Evolutionary conservation across 2,113 vertebrate species (phyloP).

Genomic region (Trogon melanurus): DNA sequence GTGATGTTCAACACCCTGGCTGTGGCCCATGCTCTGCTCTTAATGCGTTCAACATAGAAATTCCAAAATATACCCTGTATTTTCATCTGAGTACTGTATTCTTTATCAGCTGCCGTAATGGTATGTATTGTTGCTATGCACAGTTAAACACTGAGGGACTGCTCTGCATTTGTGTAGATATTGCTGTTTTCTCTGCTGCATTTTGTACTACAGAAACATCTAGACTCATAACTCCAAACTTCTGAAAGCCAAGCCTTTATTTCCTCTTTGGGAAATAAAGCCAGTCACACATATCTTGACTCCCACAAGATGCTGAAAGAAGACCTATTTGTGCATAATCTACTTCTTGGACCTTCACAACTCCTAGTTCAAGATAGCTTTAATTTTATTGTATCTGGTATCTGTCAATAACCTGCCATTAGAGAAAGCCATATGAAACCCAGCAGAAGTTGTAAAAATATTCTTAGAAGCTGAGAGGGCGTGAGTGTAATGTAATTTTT

Average conservation of each 20-base stretch:
- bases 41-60: not conserved
- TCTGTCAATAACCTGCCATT: not conserved
- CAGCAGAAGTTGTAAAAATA: not conserved
- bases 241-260: not conserved
- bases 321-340: not conserved
- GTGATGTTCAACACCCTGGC: not conserved
- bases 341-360: accelerated
- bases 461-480: not conserved
- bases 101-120: not conserved
- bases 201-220: not conserved
- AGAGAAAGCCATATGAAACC: not conserved
- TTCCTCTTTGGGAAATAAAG: not conserved
- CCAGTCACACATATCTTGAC: not conserved
- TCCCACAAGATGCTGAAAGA: not conserved
- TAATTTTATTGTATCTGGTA: not conserved
- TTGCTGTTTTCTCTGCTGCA: not conserved
- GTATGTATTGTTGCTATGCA: not conserved
- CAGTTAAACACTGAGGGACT: not conserved
- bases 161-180: not conserved
- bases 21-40: not conserved
- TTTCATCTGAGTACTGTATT: not conserved
- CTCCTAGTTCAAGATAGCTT: not conserved
- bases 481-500: not conserved
- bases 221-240: not conserved
- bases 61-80: not conserved